These are phyloP conservation scores for Paratrypauchen microcephalus DNA, from an alignment of 2,797 vertebrate genomes.

Conservation along the genomic window DNA sequence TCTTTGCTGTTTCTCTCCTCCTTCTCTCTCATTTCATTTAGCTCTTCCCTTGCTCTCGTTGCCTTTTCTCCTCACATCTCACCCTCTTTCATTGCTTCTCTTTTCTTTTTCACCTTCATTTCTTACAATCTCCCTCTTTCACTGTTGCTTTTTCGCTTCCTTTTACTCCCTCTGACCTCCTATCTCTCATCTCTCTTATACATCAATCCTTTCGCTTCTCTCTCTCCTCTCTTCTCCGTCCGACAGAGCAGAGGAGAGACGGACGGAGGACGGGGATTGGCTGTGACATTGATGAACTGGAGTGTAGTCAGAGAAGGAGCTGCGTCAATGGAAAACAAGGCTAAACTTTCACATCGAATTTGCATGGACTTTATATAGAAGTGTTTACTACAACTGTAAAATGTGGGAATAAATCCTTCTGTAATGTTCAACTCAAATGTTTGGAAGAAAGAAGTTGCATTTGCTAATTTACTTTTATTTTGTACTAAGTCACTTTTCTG, in stretches of 20 bases:
- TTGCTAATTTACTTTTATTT: too few relatives aligned
- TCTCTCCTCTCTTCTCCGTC: background rate
- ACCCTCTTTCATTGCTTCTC: background rate
- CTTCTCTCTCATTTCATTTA: background rate
- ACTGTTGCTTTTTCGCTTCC: background rate
- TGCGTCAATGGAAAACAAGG: conserved; percentile 30
- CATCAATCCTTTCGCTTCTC: too few relatives aligned
- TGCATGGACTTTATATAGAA: background rate
- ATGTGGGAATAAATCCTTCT: too few relatives aligned
- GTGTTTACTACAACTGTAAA: too few relatives aligned
- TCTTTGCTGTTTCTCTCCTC: background rate
- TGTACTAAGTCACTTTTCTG: too few relatives aligned
- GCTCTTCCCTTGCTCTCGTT: background rate
- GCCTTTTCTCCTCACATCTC: too few relatives aligned
- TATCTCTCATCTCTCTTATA: background rate
- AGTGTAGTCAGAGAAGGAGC: conserved; percentile 41
- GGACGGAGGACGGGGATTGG: conserved; percentile 54
- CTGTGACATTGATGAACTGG: conserved; percentile 65
- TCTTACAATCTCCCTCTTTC: background rate
- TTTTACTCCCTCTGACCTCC: too few relatives aligned
- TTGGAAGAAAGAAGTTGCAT: background rate
- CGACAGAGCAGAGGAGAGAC: conserved; percentile 28
- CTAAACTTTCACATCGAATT: conserved; percentile 14
- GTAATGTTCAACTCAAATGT: background rate
- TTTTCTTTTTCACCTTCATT: background rate